Percentiles rank a stretch among this genome's conserved stretches.
Conservation (phyloP, 1,140 invertebrate genomes). For the Papilio polytes region DNA sequence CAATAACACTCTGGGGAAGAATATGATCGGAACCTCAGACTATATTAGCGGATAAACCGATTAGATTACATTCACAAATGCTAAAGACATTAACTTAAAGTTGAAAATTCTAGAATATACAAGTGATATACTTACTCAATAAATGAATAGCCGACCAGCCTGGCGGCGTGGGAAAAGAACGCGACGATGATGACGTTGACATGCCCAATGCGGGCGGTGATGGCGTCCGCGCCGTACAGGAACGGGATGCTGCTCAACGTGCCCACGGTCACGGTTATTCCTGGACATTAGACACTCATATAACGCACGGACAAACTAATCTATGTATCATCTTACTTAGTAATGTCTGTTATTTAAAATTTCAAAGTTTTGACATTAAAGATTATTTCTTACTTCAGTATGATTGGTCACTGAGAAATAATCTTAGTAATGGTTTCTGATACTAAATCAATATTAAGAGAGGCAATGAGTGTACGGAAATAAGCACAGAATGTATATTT, state of each 20-base stretch:
- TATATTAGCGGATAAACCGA: background rate
- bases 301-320: constrained; percentile 45
- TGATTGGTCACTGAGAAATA: background rate
- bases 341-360: background rate
- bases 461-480: background rate
- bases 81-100: background rate
- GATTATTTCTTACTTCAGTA: background rate
- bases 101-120: background rate
- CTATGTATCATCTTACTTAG: constrained; percentile 37
- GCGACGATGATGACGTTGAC: constrained; percentile 92
- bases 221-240: constrained; percentile 90
- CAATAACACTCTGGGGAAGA: too few relatives aligned
- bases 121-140: constrained; percentile 87
- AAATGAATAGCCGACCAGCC: constrained; percentile 92
- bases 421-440: background rate
- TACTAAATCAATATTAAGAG: background rate
- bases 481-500: background rate
- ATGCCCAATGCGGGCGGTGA: constrained; percentile 91
- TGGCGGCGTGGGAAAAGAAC: constrained; percentile 91
- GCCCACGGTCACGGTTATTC: constrained; percentile 92
- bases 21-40: background rate
- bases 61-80: background rate
- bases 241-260: constrained; percentile 92
- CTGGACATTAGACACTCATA: constrained; percentile 69
- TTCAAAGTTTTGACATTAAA: background rate